These are phyloP conservation scores for Drosophila burlai DNA, from an alignment of 1,140 invertebrate species.

Conservation along the genomic window DNA sequence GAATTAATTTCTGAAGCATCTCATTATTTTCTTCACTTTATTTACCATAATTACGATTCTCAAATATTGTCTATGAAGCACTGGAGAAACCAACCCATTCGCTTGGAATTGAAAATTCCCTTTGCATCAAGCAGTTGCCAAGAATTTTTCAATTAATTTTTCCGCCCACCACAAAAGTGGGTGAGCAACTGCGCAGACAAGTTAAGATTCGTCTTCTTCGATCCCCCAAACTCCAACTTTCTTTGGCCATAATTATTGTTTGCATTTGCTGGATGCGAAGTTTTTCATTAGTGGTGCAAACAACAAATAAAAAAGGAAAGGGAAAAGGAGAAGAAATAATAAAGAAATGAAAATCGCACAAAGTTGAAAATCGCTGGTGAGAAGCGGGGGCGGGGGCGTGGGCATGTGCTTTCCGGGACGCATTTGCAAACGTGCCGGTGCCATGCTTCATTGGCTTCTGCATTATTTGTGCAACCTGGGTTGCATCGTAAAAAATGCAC, in stretches of 20 bases:
- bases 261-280: conserved; percentile 49
- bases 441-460: conserved; percentile 82
- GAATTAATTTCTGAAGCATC: not conserved
- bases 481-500: conserved; percentile 81
- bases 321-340: conserved; percentile 42
- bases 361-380: conserved; percentile 69
- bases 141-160: conserved; percentile 54
- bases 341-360: conserved; percentile 63
- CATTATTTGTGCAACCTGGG: conserved; percentile 82
- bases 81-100: not conserved
- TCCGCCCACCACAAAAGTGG: conserved; percentile 13
- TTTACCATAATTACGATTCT: conserved; percentile 24
- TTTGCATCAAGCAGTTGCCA: conserved; percentile 8
- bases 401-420: conserved; percentile 23
- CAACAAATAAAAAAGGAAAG: conserved; percentile 20
- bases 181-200: not conserved
- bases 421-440: conserved; percentile 62
- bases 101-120: conserved; percentile 12
- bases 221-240: not conserved
- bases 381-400: not conserved
- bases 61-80: conserved; percentile 18
- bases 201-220: conserved; percentile 42
- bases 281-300: conserved; percentile 58
- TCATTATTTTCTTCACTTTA: conserved; percentile 9
- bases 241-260: conserved; percentile 50